phyloP scores from a whole-genome alignment of 1,140 invertebrate genomes.

The Pygmarrhopalites habei region DNA sequence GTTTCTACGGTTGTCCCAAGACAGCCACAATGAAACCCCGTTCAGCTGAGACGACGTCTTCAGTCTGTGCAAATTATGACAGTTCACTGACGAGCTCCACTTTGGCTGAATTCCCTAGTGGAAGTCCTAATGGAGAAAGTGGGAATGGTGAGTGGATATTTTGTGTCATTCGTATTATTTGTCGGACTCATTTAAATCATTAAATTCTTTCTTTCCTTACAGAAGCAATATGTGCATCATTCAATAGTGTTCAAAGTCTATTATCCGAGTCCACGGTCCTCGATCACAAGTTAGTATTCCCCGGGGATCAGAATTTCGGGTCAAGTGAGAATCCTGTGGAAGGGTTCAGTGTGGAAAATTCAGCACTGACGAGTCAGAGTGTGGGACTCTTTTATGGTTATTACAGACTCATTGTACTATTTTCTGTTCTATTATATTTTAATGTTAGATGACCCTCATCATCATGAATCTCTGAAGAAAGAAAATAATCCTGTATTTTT shows the following conservation, averaged over 20 bases:
- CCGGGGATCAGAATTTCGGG: constrained; percentile 32
- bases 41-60: constrained; percentile 15
- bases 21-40: constrained; percentile 29
- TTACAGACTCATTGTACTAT: constrained; percentile 29
- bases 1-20: constrained; percentile 38
- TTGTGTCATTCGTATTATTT: background rate
- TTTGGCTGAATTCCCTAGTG: background rate
- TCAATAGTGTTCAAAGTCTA: constrained; percentile 26
- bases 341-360: constrained; percentile 24
- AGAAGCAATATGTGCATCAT: constrained; percentile 32
- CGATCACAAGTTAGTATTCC: constrained; percentile 21
- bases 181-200: constrained; percentile 3
- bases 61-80: constrained; percentile 2
- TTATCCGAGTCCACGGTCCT: constrained; percentile 26
- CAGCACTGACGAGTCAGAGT: constrained; percentile 34
- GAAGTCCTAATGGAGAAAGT: background rate
- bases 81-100: background rate
- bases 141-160: background rate
- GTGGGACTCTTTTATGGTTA: constrained; percentile 16
- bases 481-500: background rate
- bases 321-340: constrained; percentile 12
- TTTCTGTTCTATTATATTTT: constrained; percentile 7
- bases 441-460: background rate
- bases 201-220: no score
- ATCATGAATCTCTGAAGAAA: background rate